These are phyloP conservation scores for Zaprionus tsacasi DNA, from an alignment of 1,140 invertebrate genomes.

Conservation along the genomic window DNA sequence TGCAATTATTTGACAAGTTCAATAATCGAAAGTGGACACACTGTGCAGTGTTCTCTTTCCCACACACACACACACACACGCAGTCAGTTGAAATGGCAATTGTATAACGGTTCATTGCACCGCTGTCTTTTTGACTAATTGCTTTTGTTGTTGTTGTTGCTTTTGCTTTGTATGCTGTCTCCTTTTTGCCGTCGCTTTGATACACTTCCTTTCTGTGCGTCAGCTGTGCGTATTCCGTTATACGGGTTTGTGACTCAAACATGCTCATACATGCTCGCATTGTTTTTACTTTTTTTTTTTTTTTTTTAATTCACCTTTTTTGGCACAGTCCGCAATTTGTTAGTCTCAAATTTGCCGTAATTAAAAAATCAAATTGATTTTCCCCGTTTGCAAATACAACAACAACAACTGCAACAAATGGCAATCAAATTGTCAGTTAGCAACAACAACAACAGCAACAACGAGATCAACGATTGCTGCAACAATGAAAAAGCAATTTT, in stretches of 20 bases:
- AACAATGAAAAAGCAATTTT: conserved; percentile 80
- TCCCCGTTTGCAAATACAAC: conserved; percentile 54
- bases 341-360: conserved; percentile 76
- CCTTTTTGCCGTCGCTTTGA: conserved; percentile 47
- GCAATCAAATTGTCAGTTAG: conserved; percentile 71
- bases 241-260: conserved; percentile 73
- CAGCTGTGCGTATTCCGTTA: conserved; percentile 62
- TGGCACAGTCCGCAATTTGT: conserved; percentile 69
- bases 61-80: conserved; percentile 19
- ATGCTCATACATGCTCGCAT: conserved; percentile 45
- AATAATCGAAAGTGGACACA: conserved; percentile 74
- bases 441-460: conserved; percentile 31
- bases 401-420: conserved; percentile 37
- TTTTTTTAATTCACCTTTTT: conserved; percentile 70
- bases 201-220: conserved; percentile 60
- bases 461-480: conserved; percentile 56
- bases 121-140: conserved; percentile 17
- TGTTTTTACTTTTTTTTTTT: conserved; percentile 30
- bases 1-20: conserved; percentile 61
- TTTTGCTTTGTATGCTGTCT: conserved; percentile 31
- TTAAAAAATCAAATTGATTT: conserved; percentile 78
- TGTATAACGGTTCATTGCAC: conserved; percentile 71
- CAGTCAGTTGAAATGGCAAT: conserved; percentile 46
- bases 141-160: conserved; percentile 10
- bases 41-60: conserved; percentile 40